A percentile compares a stretch with the other conserved stretches of the same genome.
These are phyloP conservation scores for Sesamia inferens DNA, from an alignment of 2,888 invertebrate genomes.

Conservation along the genomic window DNA sequence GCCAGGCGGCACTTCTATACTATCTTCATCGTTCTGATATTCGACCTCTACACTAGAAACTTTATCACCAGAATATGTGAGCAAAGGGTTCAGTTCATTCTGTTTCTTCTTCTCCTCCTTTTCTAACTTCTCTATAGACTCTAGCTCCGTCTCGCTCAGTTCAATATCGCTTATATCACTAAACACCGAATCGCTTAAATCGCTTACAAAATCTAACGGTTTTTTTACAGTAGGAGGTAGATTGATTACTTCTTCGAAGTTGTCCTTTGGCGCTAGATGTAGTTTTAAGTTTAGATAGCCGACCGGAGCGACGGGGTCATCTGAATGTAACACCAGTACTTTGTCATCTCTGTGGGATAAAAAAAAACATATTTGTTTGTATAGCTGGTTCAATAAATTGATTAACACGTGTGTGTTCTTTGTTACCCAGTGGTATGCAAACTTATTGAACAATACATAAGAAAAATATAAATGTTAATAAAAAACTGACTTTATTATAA, in stretches of 20 bases:
- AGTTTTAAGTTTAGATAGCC: conserved; percentile 97
- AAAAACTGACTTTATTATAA: not conserved
- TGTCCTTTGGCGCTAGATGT: conserved; percentile 93
- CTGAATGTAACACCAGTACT: conserved; percentile 96
- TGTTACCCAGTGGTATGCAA: conserved; percentile 15
- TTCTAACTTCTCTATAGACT: conserved; percentile 89
- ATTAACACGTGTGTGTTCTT: conserved; percentile 21
- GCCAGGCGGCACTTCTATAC: conserved; percentile 68
- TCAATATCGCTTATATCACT: conserved; percentile 92
- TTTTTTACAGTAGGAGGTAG: conserved; percentile 88
- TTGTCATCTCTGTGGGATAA: conserved; percentile 92
- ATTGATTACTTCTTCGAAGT: conserved; percentile 77
- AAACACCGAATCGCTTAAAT: conserved; percentile 91
- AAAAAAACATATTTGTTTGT: conserved; percentile 10
- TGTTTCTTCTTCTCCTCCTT: conserved; percentile 85
- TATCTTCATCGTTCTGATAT: conserved; percentile 76
- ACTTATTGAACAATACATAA: not conserved
- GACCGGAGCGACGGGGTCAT: conserved; percentile 98
- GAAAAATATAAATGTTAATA: not conserved
- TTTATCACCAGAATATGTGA: conserved; percentile 79
- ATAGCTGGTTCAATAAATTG: conserved; percentile 16
- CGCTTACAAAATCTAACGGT: conserved; percentile 90
- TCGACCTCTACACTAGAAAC: conserved; percentile 72
- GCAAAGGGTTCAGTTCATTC: conserved; percentile 83
- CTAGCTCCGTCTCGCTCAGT: conserved; percentile 91